Evolutionary conservation across 2,113 vertebrate species (phyloP).

Genomic region (Helogale parvula): DNA sequence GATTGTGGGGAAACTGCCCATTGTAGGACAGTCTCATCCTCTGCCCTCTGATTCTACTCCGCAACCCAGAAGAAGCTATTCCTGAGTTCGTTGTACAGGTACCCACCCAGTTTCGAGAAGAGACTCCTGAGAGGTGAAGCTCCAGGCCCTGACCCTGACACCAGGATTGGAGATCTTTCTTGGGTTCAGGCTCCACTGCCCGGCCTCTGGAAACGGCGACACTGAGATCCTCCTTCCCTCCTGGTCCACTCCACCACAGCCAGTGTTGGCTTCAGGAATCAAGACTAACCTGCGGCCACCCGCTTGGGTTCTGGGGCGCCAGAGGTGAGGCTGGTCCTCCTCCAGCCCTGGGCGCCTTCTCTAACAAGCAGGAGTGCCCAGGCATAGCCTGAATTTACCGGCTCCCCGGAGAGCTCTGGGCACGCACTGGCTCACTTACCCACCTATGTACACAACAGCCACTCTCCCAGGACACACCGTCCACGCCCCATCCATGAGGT

Average conservation of each 20-base stretch:
- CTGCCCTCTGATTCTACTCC: background rate
- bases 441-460: background rate
- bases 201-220: accelerated
- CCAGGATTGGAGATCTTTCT: accelerated
- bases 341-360: background rate
- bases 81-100: background rate
- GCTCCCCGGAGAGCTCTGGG: background rate
- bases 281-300: accelerated
- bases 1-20: background rate
- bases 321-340: background rate
- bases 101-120: background rate
- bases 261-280: background rate
- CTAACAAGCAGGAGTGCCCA: accelerated
- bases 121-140: accelerated
- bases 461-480: accelerated
- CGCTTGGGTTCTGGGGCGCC: background rate
- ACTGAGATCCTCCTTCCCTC: background rate
- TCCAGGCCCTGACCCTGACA: background rate
- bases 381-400: background rate
- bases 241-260: accelerated
- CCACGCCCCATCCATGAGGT: accelerated
- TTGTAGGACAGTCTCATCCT: background rate
- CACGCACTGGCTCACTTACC: accelerated
- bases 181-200: background rate
- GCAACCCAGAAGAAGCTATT: background rate